Conservation (phyloP, 2,797 vertebrate species). For the Aeoliscus strigatus region DNA sequence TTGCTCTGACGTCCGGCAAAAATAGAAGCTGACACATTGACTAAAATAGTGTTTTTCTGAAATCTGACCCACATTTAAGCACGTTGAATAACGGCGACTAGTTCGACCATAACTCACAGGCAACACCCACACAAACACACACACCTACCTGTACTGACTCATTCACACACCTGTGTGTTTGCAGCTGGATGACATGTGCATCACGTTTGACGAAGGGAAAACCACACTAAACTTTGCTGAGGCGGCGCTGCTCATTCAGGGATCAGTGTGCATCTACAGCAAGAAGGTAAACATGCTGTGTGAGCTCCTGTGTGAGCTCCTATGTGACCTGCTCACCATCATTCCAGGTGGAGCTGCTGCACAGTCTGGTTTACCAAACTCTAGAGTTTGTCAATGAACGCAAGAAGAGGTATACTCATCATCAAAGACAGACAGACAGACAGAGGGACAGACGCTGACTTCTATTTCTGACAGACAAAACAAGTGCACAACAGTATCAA, state of each 20-base stretch:
- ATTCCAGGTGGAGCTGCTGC: conserved; percentile 89
- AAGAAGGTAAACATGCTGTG: conserved; percentile 78
- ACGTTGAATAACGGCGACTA: no score
- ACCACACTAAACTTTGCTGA: conserved; percentile 91
- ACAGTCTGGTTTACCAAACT: conserved; percentile 86
- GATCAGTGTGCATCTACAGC: conserved; percentile 89
- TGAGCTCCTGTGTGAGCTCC: background rate
- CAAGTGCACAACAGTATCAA: conserved; percentile 56
- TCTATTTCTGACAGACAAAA: conserved; percentile 54
- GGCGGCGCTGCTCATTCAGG: conserved; percentile 90
- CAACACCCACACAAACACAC: no score
- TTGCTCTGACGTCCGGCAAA: no score
- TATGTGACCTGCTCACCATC: no score
- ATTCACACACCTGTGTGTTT: background rate
- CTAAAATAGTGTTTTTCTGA: no score
- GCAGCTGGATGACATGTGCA: conserved; percentile 88
- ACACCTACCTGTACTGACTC: no score
- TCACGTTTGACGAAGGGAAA: conserved; percentile 87
- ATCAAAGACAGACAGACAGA: no score
- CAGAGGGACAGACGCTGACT: no score
- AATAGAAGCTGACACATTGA: no score
- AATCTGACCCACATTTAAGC: no score
- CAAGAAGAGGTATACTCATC: conserved; percentile 70
- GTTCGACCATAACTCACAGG: no score
- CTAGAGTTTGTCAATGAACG: conserved; percentile 86